Evolutionary conservation across 1,140 invertebrate species (phyloP).

Genomic region (Drosophila arawakana): DNA sequence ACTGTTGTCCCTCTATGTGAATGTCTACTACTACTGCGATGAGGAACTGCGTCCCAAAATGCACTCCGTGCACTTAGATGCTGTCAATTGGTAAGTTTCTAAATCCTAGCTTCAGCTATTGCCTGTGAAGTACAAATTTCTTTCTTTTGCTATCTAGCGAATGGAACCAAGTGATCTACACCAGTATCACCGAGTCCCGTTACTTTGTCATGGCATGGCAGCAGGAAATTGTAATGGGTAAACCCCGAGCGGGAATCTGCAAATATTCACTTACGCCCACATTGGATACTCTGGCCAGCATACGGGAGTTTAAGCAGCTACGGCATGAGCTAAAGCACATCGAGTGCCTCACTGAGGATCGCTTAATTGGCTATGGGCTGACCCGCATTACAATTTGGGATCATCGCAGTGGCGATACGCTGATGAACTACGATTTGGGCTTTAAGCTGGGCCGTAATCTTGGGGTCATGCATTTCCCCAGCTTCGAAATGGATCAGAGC

Average conservation of each 20-base stretch:
- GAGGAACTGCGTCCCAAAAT: conserved; percentile 68
- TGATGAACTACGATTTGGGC: conserved; percentile 79
- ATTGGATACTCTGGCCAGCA: conserved; percentile 77
- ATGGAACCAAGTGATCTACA: conserved; percentile 62
- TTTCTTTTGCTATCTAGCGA: conserved; percentile 41
- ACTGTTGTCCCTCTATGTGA: conserved; percentile 72
- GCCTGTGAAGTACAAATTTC: neutral
- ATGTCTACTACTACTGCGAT: conserved; percentile 79
- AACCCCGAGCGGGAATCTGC: conserved; percentile 72
- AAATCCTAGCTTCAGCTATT: neutral
- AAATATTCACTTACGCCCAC: conserved; percentile 81
- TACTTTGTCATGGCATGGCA: conserved; percentile 82
- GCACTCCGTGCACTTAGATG: conserved; percentile 78
- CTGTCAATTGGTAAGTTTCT: conserved; percentile 65
- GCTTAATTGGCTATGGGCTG: conserved; percentile 72
- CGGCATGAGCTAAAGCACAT: conserved; percentile 69
- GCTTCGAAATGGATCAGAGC: conserved; percentile 70
- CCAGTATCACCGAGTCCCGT: conserved; percentile 69
- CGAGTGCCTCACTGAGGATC: conserved; percentile 75
- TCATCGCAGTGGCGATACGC: conserved; percentile 77
- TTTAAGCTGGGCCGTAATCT: conserved; percentile 64
- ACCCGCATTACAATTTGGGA: conserved; percentile 78
- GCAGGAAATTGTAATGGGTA: conserved; percentile 69
- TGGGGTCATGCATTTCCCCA: conserved; percentile 71
- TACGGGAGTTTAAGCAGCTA: conserved; percentile 77